Evolutionary conservation across 37 sponge, comb jelly and placozoan species (phyloP).

Genomic region (Cladorhizidae sp.): DNA sequence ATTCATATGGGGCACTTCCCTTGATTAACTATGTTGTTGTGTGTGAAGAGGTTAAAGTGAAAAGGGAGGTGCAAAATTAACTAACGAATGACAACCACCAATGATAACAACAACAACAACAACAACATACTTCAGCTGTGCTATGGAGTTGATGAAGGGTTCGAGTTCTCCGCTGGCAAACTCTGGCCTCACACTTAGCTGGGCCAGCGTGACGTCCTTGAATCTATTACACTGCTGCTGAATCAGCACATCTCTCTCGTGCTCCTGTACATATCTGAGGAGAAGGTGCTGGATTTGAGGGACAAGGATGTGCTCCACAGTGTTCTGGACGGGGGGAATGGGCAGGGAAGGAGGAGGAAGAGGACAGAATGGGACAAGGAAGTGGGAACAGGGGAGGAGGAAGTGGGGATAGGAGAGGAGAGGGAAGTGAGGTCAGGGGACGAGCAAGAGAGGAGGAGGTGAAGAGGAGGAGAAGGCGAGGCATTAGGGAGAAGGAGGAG

Average conservation of each 20-base stretch:
- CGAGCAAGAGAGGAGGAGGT: not conserved
- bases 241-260: constrained; percentile 29
- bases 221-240: constrained; percentile 32
- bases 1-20: no score
- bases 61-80: no score
- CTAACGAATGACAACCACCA: no score
- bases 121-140: constrained; percentile 59
- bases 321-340: constrained; percentile 27
- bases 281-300: constrained; percentile 29
- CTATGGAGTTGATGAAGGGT: constrained; percentile 55
- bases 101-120: no score
- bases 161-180: constrained; percentile 30
- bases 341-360: not conserved
- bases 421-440: no score
- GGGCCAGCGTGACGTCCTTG: constrained; percentile 24
- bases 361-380: no score
- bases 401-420: no score
- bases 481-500: no score
- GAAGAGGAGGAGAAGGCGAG: not conserved
- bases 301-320: constrained; percentile 43
- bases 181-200: constrained; percentile 26
- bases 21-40: no score
- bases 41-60: no score
- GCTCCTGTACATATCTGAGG: constrained; percentile 11
- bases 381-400: not conserved